A percentile compares a stretch with the other conserved stretches of the same genome.
phyloP scores from a whole-genome alignment of 2,113 vertebrate species.

The Gasterosteus nipponicus region DNA sequence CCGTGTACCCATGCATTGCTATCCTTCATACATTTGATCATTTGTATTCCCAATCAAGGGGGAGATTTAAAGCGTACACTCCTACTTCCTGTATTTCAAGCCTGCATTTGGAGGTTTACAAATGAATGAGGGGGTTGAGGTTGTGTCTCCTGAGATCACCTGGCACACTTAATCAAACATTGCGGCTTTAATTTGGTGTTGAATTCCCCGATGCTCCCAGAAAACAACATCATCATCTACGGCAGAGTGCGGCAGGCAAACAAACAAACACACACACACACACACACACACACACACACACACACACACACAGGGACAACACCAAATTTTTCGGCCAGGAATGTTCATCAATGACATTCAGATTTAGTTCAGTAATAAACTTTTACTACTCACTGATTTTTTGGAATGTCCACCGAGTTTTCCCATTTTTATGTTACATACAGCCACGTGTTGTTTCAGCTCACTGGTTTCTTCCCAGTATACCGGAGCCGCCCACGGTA shows the following conservation, averaged over 20 bases:
- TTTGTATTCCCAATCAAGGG: conserved; percentile 79
- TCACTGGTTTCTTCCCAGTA: conserved; percentile 13
- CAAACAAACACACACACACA: conserved; percentile 32
- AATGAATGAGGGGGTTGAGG: conserved; percentile 78
- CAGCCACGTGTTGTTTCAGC: conserved; percentile 16
- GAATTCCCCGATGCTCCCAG: conserved; percentile 49
- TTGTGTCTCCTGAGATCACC: conserved; percentile 81
- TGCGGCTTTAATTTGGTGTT: conserved; percentile 78
- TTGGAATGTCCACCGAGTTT: conserved; percentile 44
- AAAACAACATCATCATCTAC: conserved; percentile 72
- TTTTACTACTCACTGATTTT: conserved; percentile 58
- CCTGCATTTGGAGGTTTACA: conserved; percentile 76
- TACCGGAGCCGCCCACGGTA: conserved; percentile 36
- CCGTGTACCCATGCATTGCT: conserved; percentile 71
- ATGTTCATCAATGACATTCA: conserved; percentile 38
- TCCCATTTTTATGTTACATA: conserved; percentile 13
- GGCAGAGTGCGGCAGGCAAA: conserved; percentile 39
- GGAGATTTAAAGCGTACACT: conserved; percentile 73
- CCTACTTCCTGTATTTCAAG: conserved; percentile 78
- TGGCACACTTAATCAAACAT: conserved; percentile 80
- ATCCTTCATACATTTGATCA: conserved; percentile 77
- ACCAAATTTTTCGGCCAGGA: conserved; percentile 34
- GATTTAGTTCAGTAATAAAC: conserved; percentile 55
- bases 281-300: conserved; percentile 22
- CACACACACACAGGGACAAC: conserved; percentile 23